Evolutionary conservation across 2,797 vertebrate genomes (phyloP).

Genomic region (Vultur gryphus): DNA sequence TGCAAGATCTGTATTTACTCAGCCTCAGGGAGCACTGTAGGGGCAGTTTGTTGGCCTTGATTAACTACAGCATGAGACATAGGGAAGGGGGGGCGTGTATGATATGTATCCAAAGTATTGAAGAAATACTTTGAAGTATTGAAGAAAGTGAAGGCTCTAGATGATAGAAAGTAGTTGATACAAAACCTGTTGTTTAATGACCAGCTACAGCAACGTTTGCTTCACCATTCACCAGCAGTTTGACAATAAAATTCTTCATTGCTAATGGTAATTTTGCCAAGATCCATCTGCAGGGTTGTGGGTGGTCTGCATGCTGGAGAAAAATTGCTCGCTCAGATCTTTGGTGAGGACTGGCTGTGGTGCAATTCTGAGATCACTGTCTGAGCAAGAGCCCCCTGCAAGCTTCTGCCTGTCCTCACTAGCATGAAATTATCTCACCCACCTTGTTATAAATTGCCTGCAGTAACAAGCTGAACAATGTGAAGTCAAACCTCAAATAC

Average conservation of each 20-base stretch:
- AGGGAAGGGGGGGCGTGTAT: too few species aligned
- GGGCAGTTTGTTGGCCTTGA: not conserved
- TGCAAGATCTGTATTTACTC: not conserved
- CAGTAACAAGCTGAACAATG: conserved; percentile 35
- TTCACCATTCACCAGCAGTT: not conserved
- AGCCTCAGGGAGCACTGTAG: not conserved
- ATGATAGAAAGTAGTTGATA: not conserved
- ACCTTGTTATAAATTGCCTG: conserved; percentile 11
- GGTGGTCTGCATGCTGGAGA: conserved; percentile 5
- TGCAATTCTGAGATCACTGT: conserved; percentile 33
- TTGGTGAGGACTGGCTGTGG: not conserved
- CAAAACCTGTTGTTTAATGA: not conserved
- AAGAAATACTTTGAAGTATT: not conserved
- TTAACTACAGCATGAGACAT: not conserved
- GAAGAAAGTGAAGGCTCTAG: not conserved
- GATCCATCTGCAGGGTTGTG: not conserved
- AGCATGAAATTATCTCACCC: not conserved
- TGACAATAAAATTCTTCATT: not conserved
- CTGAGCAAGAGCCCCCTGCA: conserved; percentile 26
- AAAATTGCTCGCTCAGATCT: not conserved
- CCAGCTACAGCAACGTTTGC: not conserved
- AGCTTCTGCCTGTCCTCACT: conserved; percentile 38
- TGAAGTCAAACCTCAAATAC: not conserved
- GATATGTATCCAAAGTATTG: not conserved
- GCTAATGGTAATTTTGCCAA: not conserved